phyloP scores from a whole-genome alignment of 2,797 vertebrate species.

The Phalloptychus januarius region DNA sequence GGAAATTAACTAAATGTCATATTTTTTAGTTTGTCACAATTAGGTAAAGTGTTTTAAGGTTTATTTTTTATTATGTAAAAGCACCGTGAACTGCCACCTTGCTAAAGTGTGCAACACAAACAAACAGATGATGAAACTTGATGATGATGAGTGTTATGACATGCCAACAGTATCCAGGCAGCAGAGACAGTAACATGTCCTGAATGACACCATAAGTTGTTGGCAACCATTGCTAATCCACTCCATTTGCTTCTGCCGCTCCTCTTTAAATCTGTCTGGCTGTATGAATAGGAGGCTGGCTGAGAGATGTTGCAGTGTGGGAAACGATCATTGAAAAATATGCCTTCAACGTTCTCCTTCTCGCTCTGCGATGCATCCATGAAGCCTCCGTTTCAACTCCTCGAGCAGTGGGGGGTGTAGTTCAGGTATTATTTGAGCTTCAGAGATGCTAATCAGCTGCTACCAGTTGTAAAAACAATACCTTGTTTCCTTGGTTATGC shows the following conservation, averaged over 20 bases:
- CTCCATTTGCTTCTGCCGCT: neutral
- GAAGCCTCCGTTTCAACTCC: neutral
- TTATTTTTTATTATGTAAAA: neutral
- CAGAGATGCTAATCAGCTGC: neutral
- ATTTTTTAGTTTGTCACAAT: neutral
- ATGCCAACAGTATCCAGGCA: neutral
- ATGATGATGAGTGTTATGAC: neutral
- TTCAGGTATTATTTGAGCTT: neutral
- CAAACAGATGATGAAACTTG: neutral
- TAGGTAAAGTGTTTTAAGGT: neutral
- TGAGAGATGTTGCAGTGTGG: neutral
- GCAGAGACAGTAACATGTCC: neutral
- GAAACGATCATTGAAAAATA: neutral
- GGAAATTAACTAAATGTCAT: neutral
- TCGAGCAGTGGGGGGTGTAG: neutral
- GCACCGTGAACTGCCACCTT: neutral
- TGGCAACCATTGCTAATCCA: neutral
- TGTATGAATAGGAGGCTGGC: neutral
- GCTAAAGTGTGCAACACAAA: neutral
- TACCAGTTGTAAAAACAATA: constrained; percentile 1
- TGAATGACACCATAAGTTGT: neutral
- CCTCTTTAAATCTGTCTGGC: neutral
- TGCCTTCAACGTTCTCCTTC: neutral
- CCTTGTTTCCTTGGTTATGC: neutral
- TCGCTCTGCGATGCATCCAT: neutral